Evolutionary conservation across 2,113 vertebrate species (phyloP).

Genomic region (Pycnonotus jocosus): DNA sequence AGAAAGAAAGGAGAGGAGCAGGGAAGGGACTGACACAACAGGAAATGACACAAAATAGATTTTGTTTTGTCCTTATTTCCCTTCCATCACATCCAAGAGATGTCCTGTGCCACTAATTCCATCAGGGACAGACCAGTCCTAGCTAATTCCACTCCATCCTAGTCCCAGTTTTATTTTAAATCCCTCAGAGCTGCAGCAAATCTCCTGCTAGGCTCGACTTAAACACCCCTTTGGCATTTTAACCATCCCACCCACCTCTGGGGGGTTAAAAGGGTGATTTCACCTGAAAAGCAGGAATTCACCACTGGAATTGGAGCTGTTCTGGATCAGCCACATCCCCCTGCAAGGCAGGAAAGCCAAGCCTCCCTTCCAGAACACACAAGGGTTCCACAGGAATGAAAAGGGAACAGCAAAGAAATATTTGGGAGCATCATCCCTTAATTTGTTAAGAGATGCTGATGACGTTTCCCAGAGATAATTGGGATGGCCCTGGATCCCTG

Average conservation of each 20-base stretch:
- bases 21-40: neutral
- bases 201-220: neutral
- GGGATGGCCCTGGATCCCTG: neutral
- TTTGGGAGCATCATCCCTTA: neutral
- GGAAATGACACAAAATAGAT: accelerated
- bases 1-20: neutral
- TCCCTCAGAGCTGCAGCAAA: neutral
- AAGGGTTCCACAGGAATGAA: neutral
- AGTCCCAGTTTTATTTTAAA: neutral
- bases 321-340: neutral
- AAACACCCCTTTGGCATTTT: accelerated
- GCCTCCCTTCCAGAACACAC: neutral
- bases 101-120: neutral
- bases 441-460: neutral
- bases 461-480: neutral
- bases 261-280: neutral
- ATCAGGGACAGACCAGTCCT: neutral
- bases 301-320: neutral
- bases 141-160: neutral
- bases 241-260: neutral
- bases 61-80: neutral
- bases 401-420: neutral
- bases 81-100: neutral
- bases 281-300: neutral
- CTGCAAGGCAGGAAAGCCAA: neutral